These are phyloP conservation scores for Siphonodentalium dalli DNA, from an alignment of 2,888 invertebrate genomes.

Conservation along the genomic window DNA sequence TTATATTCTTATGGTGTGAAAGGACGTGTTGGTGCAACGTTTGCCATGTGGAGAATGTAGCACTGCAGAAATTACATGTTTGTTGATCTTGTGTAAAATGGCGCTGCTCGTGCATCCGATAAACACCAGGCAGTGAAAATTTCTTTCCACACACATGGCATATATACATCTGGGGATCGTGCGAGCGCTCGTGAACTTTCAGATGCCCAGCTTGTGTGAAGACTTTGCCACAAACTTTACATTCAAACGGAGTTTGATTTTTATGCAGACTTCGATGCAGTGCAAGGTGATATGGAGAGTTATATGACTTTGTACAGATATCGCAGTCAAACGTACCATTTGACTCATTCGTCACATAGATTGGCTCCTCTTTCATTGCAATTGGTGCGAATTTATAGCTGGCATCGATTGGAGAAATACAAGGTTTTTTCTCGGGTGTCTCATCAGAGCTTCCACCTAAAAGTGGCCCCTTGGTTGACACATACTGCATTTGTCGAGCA, in stretches of 20 bases:
- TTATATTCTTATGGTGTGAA: too few species aligned
- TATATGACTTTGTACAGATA: too few species aligned
- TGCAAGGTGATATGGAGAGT: too few species aligned
- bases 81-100: constrained; percentile 53
- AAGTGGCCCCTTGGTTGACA: constrained; percentile 28
- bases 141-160: constrained; percentile 42
- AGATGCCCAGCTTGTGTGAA: too few species aligned
- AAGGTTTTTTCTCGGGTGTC: constrained; percentile 15
- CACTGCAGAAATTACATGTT: constrained; percentile 50
- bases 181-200: too few species aligned
- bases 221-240: constrained; percentile 47
- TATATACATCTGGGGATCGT: too few species aligned
- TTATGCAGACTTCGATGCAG: too few species aligned
- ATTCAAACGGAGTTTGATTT: constrained; percentile 54
- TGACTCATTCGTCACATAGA: too few species aligned
- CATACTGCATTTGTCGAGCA: constrained; percentile 33
- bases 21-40: constrained; percentile 52
- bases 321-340: too few species aligned
- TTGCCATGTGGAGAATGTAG: constrained; percentile 46
- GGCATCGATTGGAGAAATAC: too few species aligned
- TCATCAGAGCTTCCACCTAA: constrained; percentile 5
- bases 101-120: constrained; percentile 54
- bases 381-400: too few species aligned
- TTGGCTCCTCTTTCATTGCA: too few species aligned
- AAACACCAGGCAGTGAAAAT: constrained; percentile 56